phyloP scores from a whole-genome alignment of 1,140 invertebrate species.

The Psilanteris sp. region DNA sequence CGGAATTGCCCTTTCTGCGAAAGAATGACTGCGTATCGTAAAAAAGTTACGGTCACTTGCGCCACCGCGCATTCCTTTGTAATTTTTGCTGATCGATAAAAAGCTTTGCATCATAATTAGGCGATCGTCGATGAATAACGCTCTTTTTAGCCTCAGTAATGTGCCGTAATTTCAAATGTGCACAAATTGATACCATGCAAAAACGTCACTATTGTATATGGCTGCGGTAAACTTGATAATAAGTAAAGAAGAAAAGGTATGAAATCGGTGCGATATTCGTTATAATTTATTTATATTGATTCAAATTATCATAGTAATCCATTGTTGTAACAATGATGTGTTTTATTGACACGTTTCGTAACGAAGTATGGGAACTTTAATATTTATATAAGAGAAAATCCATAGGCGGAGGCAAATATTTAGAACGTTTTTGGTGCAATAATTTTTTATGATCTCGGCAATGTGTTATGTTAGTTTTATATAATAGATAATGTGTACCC shows the following conservation, averaged over 20 bases:
- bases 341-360: slow-evolving; percentile 27
- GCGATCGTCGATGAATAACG: slow-evolving; percentile 30
- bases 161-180: slow-evolving; percentile 28
- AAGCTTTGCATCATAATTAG: slow-evolving; percentile 59
- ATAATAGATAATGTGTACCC: too few relatives aligned
- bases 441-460: slow-evolving; percentile 9
- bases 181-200: slow-evolving; percentile 28
- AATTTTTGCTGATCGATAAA: slow-evolving; percentile 54
- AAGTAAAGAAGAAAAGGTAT: neutral
- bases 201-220: slow-evolving; percentile 16
- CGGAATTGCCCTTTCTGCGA: slow-evolving; percentile 47
- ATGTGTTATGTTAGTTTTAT: too few relatives aligned
- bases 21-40: slow-evolving; percentile 55
- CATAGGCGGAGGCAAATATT: slow-evolving; percentile 1
- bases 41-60: slow-evolving; percentile 59
- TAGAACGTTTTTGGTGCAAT: slow-evolving; percentile 27
- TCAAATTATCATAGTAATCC: slow-evolving; percentile 8
- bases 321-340: slow-evolving; percentile 16
- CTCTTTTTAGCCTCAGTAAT: slow-evolving; percentile 17
- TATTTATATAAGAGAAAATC: slow-evolving; percentile 32
- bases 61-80: slow-evolving; percentile 53
- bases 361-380: neutral
- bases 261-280: neutral
- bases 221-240: slow-evolving; percentile 1
- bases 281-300: neutral